Percentiles rank a stretch among this genome's conserved stretches.
These are phyloP conservation scores for Sepioteuthis lessoniana DNA, from an alignment of 2,888 invertebrate genomes.

Conservation along the genomic window DNA sequence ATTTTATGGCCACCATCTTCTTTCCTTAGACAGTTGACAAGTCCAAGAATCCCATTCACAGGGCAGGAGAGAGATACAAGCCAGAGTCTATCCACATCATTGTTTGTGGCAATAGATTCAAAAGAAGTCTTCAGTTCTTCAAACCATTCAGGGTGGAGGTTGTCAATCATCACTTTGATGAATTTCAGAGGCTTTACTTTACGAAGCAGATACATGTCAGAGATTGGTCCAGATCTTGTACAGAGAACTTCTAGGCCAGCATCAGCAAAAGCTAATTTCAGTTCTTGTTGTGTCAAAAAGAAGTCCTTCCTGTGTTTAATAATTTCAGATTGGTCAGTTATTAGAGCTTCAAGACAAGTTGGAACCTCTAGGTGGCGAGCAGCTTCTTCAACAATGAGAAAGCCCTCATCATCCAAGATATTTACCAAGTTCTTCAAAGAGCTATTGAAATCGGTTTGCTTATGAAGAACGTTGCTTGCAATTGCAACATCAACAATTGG, in stretches of 20 bases:
- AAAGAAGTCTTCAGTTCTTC: conserved; percentile 85
- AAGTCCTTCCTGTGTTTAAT: conserved; percentile 54
- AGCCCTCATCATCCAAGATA: conserved; percentile 80
- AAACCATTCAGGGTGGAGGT: conserved; percentile 81
- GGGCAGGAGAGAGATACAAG: conserved; percentile 83
- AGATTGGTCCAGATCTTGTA: conserved; percentile 80
- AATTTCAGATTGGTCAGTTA: conserved; percentile 51
- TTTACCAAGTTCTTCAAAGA: conserved; percentile 69
- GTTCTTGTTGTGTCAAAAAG: conserved; percentile 61
- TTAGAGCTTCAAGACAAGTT: conserved; percentile 61
- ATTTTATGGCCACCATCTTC: conserved; percentile 89
- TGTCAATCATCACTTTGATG: conserved; percentile 59
- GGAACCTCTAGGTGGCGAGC: conserved; percentile 71
- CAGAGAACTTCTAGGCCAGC: conserved; percentile 79
- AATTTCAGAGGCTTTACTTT: conserved; percentile 70
- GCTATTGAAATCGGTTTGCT: conserved; percentile 57
- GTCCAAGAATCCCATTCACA: conserved; percentile 86
- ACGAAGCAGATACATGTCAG: conserved; percentile 80
- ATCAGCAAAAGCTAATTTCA: conserved; percentile 61
- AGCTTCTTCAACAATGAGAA: conserved; percentile 75
- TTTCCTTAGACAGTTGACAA: conserved; percentile 90
- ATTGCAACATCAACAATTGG: conserved; percentile 74
- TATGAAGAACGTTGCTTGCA: conserved; percentile 65
- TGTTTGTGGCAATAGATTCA: conserved; percentile 79
- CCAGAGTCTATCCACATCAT: conserved; percentile 76